A percentile compares a stretch with the other conserved stretches of the same genome.
Evolutionary conservation across 1,140 invertebrate genomes (phyloP).

Genomic region (Batillaria attramentaria): DNA sequence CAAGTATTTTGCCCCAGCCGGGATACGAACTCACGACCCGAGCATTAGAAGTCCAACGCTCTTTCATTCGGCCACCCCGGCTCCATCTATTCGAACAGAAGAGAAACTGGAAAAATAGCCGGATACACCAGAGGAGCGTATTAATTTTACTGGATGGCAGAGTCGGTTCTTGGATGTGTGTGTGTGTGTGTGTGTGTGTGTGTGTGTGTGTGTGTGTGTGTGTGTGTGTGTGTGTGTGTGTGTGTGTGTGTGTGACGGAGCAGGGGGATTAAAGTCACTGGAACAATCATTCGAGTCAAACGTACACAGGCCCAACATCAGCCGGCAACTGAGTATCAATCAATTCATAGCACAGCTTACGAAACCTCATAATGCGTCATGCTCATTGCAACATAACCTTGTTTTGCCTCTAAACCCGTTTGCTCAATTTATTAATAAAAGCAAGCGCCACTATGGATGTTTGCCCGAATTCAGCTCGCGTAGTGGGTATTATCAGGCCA

Average conservation of each 20-base stretch:
- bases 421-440: no score
- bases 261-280: no score
- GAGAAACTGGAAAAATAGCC: not conserved
- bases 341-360: no score
- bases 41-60: not conserved
- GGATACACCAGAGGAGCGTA: not conserved
- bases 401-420: no score
- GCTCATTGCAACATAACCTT: no score
- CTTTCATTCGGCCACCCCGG: not conserved
- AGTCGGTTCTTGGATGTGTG: not conserved
- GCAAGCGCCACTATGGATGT: no score
- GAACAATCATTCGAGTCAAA: no score
- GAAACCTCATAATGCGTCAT: no score
- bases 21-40: not conserved
- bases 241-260: slow-evolving; percentile 2
- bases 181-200: slow-evolving; percentile 9
- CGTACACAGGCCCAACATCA: no score
- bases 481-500: no score
- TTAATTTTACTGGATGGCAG: not conserved
- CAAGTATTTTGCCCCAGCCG: not conserved
- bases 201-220: slow-evolving; percentile 22
- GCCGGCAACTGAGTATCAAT: no score
- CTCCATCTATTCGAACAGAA: not conserved
- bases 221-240: slow-evolving; percentile 13
- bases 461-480: no score